A percentile compares a stretch with the other conserved stretches of the same genome.
Evolutionary conservation across 2,113 vertebrate genomes (phyloP).

Genomic region (Tetrax tetrax): DNA sequence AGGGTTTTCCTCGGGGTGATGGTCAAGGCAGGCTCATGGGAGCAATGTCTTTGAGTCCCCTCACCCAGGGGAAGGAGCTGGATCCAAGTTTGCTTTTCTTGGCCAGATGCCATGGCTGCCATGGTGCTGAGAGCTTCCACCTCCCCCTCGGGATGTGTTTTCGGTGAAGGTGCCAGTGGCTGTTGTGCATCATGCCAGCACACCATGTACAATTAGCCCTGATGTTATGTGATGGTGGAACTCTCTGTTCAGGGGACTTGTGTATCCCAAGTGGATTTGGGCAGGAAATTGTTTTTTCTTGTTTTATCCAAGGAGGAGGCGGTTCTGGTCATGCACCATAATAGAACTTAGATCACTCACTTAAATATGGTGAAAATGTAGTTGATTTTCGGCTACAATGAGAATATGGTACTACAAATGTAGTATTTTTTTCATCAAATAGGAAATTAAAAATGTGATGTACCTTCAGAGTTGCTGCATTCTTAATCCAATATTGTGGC

Average conservation of each 20-base stretch:
- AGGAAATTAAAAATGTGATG: neutral
- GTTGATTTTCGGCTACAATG: neutral
- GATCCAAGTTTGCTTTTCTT: neutral
- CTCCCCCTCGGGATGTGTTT: neutral
- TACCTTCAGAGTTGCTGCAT: neutral
- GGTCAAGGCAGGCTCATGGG: neutral
- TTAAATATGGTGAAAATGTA: neutral
- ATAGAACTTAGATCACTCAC: neutral
- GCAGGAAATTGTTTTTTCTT: slow-evolving; percentile 1
- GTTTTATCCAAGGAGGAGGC: neutral
- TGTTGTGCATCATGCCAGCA: neutral
- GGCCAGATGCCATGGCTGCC: accelerated
- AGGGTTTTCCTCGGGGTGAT: neutral
- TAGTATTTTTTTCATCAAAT: neutral
- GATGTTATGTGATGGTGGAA: neutral
- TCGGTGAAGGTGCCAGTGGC: neutral
- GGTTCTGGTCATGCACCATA: neutral
- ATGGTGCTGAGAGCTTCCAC: neutral
- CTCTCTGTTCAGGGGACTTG: neutral
- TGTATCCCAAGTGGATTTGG: neutral
- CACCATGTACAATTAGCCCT: neutral
- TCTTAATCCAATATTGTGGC: slow-evolving; percentile 51
- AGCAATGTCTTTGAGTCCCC: neutral
- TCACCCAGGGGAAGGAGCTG: neutral
- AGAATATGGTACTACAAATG: too few species aligned